phyloP scores from a whole-genome alignment of 2,113 vertebrate genomes.

The Antidorcas marsupialis region DNA sequence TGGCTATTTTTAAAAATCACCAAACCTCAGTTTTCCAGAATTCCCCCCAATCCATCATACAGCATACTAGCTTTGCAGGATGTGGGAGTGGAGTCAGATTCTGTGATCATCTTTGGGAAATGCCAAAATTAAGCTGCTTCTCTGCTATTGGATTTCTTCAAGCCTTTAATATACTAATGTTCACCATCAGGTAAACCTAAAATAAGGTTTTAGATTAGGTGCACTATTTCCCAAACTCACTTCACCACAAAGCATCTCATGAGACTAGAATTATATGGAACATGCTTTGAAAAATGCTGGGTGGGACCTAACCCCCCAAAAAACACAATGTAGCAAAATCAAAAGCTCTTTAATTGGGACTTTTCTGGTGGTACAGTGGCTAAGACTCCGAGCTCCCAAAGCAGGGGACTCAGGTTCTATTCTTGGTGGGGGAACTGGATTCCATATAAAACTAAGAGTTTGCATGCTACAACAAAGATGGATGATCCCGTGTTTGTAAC shows the following conservation, averaged over 20 bases:
- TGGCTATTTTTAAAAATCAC: conserved; percentile 5
- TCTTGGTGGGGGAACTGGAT: not conserved
- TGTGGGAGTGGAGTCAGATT: not conserved
- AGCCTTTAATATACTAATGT: not conserved
- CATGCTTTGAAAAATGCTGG: not conserved
- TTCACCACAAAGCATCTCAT: not conserved
- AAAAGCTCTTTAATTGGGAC: not conserved
- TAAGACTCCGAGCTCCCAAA: not conserved
- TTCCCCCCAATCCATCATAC: not conserved
- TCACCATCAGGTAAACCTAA: not conserved
- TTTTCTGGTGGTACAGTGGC: not conserved
- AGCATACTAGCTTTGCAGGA: not conserved
- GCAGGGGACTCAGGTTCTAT: not conserved
- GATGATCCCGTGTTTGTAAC: not conserved
- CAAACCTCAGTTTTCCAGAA: conserved; percentile 10
- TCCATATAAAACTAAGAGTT: not conserved
- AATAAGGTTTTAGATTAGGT: not conserved
- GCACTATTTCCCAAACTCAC: not conserved
- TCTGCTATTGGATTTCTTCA: not conserved
- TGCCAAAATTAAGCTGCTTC: not conserved
- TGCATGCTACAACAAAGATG: not conserved
- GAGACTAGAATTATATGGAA: not conserved
- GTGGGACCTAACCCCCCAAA: not conserved
- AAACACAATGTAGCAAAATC: not conserved
- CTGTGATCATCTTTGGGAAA: not conserved